Conservation (phyloP, 2,797 vertebrate genomes). For the Schizothorax lantsangensis region DNA sequence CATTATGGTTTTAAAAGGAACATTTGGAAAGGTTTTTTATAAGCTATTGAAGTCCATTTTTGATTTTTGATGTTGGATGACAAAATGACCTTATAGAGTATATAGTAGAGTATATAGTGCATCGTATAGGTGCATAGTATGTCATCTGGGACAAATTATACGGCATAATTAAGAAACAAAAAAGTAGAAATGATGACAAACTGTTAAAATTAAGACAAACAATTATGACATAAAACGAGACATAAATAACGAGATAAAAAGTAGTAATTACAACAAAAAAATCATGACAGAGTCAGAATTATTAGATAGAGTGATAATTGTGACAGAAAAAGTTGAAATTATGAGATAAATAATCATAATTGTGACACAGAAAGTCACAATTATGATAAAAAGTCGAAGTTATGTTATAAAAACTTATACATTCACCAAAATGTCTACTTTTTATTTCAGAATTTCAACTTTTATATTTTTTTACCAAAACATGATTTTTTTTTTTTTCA, state of each 20-base stretch:
- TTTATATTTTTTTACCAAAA: background rate
- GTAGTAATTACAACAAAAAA: background rate
- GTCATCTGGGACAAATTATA: background rate
- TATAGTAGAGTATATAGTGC: background rate
- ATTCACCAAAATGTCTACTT: background rate
- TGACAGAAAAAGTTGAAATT: background rate
- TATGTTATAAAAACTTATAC: background rate
- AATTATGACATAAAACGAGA: background rate
- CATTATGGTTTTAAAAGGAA: background rate
- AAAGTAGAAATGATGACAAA: background rate
- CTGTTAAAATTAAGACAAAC: background rate
- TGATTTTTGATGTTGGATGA: background rate
- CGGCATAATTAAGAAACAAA: background rate
- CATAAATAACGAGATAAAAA: background rate
- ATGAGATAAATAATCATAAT: background rate
- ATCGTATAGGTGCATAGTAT: background rate
- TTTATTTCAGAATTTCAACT: background rate
- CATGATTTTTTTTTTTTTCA: background rate
- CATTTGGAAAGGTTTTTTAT: background rate
- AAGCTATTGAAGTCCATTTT: background rate
- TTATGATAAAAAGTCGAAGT: background rate
- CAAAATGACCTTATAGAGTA: background rate
- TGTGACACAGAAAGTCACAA: background rate
- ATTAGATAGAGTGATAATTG: background rate
- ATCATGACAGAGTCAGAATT: background rate